Percentiles rank a stretch among this genome's conserved stretches.
Conservation (phyloP, 2,797 vertebrate species). For the Pseudomugil gertrudae region DNA sequence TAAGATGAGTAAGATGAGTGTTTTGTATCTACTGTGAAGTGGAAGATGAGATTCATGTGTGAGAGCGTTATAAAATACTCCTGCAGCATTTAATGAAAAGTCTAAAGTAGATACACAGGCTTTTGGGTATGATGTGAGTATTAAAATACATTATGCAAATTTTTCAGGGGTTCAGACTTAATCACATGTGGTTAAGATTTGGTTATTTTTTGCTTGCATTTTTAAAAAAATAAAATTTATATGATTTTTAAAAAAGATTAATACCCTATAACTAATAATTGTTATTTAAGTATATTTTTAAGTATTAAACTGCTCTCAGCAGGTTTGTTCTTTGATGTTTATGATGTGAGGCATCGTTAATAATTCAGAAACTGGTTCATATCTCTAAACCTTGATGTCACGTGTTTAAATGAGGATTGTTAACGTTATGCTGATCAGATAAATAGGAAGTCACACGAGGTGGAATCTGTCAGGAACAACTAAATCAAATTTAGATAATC, state of each 20-base stretch:
- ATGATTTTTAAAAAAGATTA: background rate
- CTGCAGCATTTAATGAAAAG: background rate
- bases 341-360: constrained; percentile 33
- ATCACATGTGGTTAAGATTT: too few species aligned
- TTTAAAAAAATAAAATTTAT: background rate
- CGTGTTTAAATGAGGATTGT: constrained; percentile 46
- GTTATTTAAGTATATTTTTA: background rate
- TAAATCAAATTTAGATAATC: constrained; percentile 8
- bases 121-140: background rate
- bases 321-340: constrained; percentile 27
- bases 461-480: constrained; percentile 46
- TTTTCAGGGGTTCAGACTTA: background rate
- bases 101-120: background rate
- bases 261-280: background rate
- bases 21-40: constrained; percentile 12
- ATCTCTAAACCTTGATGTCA: constrained; percentile 39
- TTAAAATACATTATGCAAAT: background rate
- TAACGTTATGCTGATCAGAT: constrained; percentile 23
- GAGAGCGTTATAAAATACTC: constrained; percentile 18
- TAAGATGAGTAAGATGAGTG: constrained; percentile 1
- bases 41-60: constrained; percentile 30
- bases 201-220: too few species aligned
- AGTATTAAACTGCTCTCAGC: constrained; percentile 8
- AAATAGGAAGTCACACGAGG: constrained; percentile 27
- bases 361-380: constrained; percentile 40